Conservation (phyloP, 2,113 vertebrate species). For the Vulpes vulpes region DNA sequence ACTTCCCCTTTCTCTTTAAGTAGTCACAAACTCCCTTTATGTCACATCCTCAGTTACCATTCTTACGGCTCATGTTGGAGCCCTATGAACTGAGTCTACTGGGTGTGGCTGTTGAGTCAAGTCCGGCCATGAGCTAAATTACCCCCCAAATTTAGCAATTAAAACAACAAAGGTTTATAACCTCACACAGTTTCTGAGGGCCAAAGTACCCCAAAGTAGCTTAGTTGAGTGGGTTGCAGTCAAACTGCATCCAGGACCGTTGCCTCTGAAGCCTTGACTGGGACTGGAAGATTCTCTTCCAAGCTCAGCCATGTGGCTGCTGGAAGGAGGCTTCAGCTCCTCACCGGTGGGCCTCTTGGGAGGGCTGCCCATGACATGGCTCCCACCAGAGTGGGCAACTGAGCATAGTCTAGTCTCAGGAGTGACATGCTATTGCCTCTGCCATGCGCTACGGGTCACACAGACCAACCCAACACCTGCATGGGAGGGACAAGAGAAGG, state of each 20-base stretch:
- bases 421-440: neutral
- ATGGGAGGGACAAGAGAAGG: neutral
- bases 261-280: neutral
- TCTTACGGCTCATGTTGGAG: neutral
- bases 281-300: neutral
- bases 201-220: neutral
- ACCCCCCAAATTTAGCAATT: neutral
- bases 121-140: conserved; percentile 8
- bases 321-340: neutral
- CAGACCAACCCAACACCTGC: neutral
- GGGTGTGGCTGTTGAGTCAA: neutral
- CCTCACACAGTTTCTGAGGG: neutral
- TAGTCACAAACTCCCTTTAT: neutral
- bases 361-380: neutral
- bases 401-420: neutral
- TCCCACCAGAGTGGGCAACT: neutral
- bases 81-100: neutral
- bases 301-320: neutral
- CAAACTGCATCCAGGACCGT: neutral
- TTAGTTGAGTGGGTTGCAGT: neutral
- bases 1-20: neutral
- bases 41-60: neutral
- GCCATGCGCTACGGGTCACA: neutral
- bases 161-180: neutral
- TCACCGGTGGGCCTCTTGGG: neutral